These are phyloP conservation scores for Drosophila buzzatii DNA, from an alignment of 2,888 invertebrate species.

Conservation along the genomic window DNA sequence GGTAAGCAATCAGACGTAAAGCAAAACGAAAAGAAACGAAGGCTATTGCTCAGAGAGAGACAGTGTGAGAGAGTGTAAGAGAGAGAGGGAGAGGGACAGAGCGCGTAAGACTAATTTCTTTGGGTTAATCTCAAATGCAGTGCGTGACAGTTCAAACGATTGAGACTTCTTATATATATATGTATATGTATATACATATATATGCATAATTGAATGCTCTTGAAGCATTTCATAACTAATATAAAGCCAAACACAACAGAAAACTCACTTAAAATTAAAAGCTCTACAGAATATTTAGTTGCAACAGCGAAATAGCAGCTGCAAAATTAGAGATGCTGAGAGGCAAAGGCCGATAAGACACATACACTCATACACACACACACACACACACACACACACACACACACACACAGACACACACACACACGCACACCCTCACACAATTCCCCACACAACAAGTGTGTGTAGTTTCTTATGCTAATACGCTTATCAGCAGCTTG, in stretches of 20 bases:
- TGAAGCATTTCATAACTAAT: background rate
- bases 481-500: slow-evolving; percentile 72
- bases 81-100: no score
- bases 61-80: no score
- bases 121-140: no score
- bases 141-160: no score
- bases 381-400: background rate
- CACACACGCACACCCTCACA: background rate
- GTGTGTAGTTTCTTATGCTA: slow-evolving; percentile 37
- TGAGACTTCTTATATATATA: no score
- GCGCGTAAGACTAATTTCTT: no score
- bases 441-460: background rate
- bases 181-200: no score
- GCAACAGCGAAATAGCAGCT: background rate
- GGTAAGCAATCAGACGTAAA: no score
- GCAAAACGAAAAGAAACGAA: no score
- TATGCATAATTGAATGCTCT: background rate
- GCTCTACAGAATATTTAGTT: background rate
- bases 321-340: slow-evolving; percentile 3
- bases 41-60: no score
- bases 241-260: background rate
- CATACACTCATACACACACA: slow-evolving; percentile 1
- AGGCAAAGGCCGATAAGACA: slow-evolving; percentile 18
- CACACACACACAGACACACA: background rate
- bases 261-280: background rate